phyloP scores from a whole-genome alignment of 2,797 vertebrate genomes.

The Eulemur coronatus region DNA sequence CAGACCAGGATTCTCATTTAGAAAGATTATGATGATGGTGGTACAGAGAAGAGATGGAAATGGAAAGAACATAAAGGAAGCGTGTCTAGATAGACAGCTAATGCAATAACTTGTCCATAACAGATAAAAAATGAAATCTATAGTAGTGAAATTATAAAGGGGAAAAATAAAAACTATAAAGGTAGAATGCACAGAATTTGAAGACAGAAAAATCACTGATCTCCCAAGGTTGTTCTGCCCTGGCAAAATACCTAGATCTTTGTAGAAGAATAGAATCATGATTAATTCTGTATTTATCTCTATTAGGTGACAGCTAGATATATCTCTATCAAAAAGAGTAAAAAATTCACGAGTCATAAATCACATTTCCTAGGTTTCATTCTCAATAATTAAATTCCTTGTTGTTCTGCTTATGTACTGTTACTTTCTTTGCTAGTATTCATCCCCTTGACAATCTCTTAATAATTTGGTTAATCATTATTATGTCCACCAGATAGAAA shows the following conservation, averaged over 20 bases:
- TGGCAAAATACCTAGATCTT: neutral
- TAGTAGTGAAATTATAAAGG: neutral
- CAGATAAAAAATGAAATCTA: neutral
- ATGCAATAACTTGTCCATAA: neutral
- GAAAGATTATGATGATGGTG: neutral
- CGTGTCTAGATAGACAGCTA: neutral
- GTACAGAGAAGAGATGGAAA: neutral
- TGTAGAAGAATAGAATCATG: neutral
- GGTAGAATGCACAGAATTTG: neutral
- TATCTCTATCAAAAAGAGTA: neutral
- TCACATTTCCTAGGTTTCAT: neutral
- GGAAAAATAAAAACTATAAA: neutral
- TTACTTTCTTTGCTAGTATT: neutral
- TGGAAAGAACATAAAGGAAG: neutral
- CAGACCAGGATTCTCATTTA: neutral
- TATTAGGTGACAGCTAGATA: neutral
- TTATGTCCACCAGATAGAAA: neutral
- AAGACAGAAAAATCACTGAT: neutral
- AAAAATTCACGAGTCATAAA: neutral
- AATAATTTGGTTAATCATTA: neutral
- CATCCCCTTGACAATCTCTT: neutral
- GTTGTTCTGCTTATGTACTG: neutral
- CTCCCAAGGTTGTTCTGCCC: neutral
- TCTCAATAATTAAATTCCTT: neutral
- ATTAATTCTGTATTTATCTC: neutral